Evolutionary conservation across 23 tunicate species (phyloP), one percentile per base, ranked within the genome.

Genomic region (Phallusia fumigata): DNA sequence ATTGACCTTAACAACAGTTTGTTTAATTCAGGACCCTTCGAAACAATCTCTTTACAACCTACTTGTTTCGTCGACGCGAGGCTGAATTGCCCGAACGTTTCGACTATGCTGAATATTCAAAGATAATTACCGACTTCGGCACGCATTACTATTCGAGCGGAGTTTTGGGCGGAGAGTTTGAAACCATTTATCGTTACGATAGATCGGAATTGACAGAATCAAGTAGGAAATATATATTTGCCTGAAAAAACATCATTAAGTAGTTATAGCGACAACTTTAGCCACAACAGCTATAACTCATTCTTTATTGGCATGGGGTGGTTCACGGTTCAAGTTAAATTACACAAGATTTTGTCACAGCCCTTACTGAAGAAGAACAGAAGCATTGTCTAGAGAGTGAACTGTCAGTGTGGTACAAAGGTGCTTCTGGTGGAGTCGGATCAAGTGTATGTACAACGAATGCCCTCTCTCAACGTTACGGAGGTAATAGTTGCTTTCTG

Each of bases 111-210:
- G 35, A 33, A 49, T 77, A 77, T 40, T 15, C 51, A 16, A 40
- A 77, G 19, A 31, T 77, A 1, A 77, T 77, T 34, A 15, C 51
- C 6, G 80, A 77, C 52, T 80, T 52, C 28, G 83, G 83, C 18
- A 80, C 83, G 16, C 83, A 80, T 80, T 80, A 52, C 65, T 80
- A 47, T 30, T 80, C 83, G 10, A 35, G 58, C 35, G 83, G 83
- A 28, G 36, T 49, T 3, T 13, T 80, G 36, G 83, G 83, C 36
- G 83, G 83, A 0, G 22, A 49, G 11, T 80, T 30, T 53, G 72
- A 80, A 80, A 24, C 26, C 72, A 53, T 52, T 0, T 80, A 30
- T 32, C 72, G 32, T 2, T 80, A 18, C 83, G 19, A 31, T 15
- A 77, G 52, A 77, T 36, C 50, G 28, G 32, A 77, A 36, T 36